These are phyloP conservation scores for Rhinoderma darwinii DNA, from an alignment of 2,113 vertebrate genomes.

Conservation along the genomic window DNA sequence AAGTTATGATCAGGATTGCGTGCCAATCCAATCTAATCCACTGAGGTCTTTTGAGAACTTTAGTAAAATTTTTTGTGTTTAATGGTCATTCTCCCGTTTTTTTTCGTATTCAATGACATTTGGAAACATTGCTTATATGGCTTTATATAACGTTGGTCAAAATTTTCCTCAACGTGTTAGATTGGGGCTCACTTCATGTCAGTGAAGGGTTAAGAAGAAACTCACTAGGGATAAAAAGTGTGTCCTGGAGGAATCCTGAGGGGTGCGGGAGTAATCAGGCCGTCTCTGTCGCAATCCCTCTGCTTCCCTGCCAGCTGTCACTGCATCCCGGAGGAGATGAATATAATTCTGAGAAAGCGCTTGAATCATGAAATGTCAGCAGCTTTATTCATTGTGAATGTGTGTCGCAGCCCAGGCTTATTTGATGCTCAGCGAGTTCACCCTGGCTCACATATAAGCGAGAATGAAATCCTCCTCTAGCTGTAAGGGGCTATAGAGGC, in stretches of 20 bases:
- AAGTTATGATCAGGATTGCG: neutral
- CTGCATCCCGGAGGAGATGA: conserved; percentile 35
- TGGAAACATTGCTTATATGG: neutral
- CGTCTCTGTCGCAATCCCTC: conserved; percentile 34
- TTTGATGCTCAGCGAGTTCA: neutral
- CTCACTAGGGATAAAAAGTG: neutral
- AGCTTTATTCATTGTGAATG: conserved; percentile 21
- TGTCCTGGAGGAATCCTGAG: conserved; percentile 20
- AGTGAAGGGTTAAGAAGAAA: neutral
- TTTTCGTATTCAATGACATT: neutral
- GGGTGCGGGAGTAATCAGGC: conserved; percentile 19
- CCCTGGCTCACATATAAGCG: neutral
- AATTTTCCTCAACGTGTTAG: neutral
- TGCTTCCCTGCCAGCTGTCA: conserved; percentile 35
- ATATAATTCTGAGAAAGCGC: conserved; percentile 40
- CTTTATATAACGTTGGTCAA: neutral
- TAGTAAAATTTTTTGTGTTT: too few species aligned
- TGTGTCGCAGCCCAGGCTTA: neutral
- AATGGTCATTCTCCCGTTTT: neutral
- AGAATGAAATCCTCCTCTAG: neutral
- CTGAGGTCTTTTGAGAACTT: too few species aligned
- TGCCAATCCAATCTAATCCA: too few species aligned
- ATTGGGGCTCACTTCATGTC: neutral
- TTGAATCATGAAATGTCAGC: conserved; percentile 50
- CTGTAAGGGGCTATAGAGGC: neutral